Conservation (phyloP, 1,140 invertebrate genomes). For the Euwallacea fornicatus region DNA sequence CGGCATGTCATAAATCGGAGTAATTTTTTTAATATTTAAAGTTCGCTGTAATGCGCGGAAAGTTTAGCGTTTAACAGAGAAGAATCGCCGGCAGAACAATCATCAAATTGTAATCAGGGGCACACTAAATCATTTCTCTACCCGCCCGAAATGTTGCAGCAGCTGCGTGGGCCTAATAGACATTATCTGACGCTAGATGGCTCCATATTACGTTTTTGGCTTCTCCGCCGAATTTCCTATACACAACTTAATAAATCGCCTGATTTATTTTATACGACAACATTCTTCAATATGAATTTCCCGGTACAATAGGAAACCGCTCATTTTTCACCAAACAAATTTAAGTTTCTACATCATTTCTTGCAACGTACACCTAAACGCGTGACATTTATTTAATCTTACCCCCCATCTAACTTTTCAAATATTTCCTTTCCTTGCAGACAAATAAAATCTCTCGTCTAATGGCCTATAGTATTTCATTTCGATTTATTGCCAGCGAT, state of each 20-base stretch:
- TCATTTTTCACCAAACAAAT: conserved; percentile 12
- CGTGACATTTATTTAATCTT: conserved; percentile 9
- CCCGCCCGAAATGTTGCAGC: conserved; percentile 41
- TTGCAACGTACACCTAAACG: conserved; percentile 8
- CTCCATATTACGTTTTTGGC: conserved; percentile 32
- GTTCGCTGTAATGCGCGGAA: conserved; percentile 45
- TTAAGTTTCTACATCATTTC: conserved; percentile 20
- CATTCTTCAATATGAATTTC: not conserved
- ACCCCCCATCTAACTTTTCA: conserved; percentile 16
- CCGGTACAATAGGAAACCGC: conserved; percentile 8
- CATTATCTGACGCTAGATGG: conserved; percentile 39
- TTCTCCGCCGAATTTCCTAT: too few relatives aligned
- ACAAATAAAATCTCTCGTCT: conserved; percentile 4
- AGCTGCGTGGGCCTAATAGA: conserved; percentile 36
- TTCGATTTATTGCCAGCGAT: conserved; percentile 4
- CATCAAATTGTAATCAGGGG: conserved; percentile 53
- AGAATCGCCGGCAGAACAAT: conserved; percentile 48
- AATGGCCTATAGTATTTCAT: conserved; percentile 1
- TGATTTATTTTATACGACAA: too few relatives aligned
- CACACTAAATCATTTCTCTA: conserved; percentile 49
- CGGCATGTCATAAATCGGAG: conserved; percentile 32
- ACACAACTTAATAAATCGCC: too few relatives aligned
- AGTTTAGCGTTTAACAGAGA: conserved; percentile 47
- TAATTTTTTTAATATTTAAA: conserved; percentile 41
- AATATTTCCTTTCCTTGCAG: conserved; percentile 1